These are phyloP conservation scores for Oikopleura vanhoeffeni DNA, from an alignment of 23 tunicate genomes.

Conservation along the genomic window DNA sequence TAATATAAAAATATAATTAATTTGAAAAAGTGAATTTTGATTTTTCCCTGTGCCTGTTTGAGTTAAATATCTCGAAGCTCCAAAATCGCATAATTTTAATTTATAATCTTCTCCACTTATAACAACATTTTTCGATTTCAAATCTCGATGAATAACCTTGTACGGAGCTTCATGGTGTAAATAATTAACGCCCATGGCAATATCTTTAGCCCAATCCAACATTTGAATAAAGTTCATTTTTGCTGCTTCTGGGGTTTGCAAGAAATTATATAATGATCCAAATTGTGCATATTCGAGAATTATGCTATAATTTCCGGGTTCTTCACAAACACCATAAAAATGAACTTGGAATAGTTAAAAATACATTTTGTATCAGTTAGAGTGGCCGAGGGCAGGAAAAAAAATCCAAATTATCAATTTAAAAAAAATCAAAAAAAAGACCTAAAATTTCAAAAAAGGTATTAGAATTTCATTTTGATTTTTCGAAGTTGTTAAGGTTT, in stretches of 20 bases:
- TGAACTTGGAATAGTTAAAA: too few relatives aligned
- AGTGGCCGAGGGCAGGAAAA: too few relatives aligned
- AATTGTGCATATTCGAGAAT: constrained; percentile 68
- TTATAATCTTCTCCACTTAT: constrained; percentile 25
- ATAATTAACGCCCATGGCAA: constrained; percentile 75
- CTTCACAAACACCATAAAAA: constrained; percentile 66
- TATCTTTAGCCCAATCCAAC: constrained; percentile 55
- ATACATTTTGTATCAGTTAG: too few relatives aligned
- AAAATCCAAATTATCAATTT: too few relatives aligned
- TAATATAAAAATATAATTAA: too few relatives aligned
- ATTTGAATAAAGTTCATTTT: constrained; percentile 39
- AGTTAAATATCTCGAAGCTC: constrained; percentile 55
- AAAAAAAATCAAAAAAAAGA: too few relatives aligned
- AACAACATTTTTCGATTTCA: constrained; percentile 69
- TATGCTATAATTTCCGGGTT: constrained; percentile 43
- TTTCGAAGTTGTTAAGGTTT: too few relatives aligned
- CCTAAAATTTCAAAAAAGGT: too few relatives aligned
- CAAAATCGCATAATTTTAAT: constrained; percentile 77
- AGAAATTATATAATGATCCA: constrained; percentile 44
- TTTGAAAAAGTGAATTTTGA: too few relatives aligned
- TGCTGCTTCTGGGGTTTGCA: constrained; percentile 26
- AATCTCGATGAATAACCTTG: constrained; percentile 66
- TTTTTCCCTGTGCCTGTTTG: too few relatives aligned
- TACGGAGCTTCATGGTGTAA: constrained; percentile 81
- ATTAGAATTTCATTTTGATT: too few relatives aligned